Conservation (phyloP, 2,888 invertebrate genomes). For the Amaurobius ferox region DNA sequence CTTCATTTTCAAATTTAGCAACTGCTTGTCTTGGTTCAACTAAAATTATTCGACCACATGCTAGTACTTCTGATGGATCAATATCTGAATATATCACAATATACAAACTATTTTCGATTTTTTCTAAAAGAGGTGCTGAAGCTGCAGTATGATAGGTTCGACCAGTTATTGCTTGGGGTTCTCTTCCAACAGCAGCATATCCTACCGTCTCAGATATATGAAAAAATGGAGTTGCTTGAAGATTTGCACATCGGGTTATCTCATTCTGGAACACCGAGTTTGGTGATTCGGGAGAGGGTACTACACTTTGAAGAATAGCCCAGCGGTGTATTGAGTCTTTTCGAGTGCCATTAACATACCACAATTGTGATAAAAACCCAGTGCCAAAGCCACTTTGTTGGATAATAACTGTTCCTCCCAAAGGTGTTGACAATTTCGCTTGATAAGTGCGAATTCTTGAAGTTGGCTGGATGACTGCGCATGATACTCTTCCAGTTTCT, state of each 20-base stretch:
- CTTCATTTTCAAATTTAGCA: slow-evolving; percentile 72
- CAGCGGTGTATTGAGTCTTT: slow-evolving; percentile 73
- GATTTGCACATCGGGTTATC: slow-evolving; percentile 64
- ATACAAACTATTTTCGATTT: slow-evolving; percentile 80
- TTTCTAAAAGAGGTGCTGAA: slow-evolving; percentile 83
- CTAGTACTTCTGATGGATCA: slow-evolving; percentile 79
- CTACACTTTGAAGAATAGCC: slow-evolving; percentile 63
- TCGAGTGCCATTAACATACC: slow-evolving; percentile 72
- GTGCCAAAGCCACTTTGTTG: slow-evolving; percentile 73
- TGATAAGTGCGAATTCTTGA: slow-evolving; percentile 68
- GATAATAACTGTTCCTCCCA: slow-evolving; percentile 73
- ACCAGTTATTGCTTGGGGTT: slow-evolving; percentile 68
- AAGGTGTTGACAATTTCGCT: slow-evolving; percentile 70
- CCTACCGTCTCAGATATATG: slow-evolving; percentile 58
- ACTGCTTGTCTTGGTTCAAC: slow-evolving; percentile 72
- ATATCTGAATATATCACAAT: slow-evolving; percentile 88
- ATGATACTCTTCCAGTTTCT: slow-evolving; percentile 70
- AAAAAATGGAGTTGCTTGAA: slow-evolving; percentile 65
- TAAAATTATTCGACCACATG: slow-evolving; percentile 70
- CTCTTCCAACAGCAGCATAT: slow-evolving; percentile 63
- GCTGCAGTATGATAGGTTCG: slow-evolving; percentile 77
- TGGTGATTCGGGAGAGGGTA: slow-evolving; percentile 46
- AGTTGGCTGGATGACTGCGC: slow-evolving; percentile 73
- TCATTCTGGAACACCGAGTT: slow-evolving; percentile 56
- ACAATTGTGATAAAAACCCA: slow-evolving; percentile 70